Conservation (phyloP, 2,888 invertebrate genomes). For the Aelia acuminata region DNA sequence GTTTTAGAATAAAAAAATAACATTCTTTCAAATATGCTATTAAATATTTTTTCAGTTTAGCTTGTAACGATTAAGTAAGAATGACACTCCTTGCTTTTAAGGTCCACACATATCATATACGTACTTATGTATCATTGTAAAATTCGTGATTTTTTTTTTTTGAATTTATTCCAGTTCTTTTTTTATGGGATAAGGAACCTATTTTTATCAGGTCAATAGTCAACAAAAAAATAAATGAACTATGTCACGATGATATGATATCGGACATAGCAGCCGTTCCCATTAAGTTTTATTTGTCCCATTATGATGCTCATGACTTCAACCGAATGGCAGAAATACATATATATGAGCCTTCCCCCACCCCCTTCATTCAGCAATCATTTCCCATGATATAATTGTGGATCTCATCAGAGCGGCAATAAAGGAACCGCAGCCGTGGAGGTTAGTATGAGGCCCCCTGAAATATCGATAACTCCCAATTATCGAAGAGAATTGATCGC, state of each 20-base stretch:
- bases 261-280: neutral
- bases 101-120: no score
- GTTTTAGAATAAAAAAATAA: no score
- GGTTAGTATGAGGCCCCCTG: neutral
- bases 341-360: neutral
- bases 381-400: neutral
- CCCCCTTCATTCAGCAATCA: neutral
- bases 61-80: no score
- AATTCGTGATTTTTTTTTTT: no score
- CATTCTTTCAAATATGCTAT: no score
- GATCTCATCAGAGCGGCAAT: neutral
- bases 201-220: neutral
- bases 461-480: slow-evolving; percentile 20
- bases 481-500: neutral
- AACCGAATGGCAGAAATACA: neutral
- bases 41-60: no score
- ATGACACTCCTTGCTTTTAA: no score
- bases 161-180: no score
- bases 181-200: no score
- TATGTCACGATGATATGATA: neutral
- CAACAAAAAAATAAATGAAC: neutral
- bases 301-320: neutral
- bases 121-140: no score
- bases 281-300: neutral
- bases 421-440: neutral